phyloP scores from a whole-genome alignment of 2,113 vertebrate species.

The Hyperopisus bebe region DNA sequence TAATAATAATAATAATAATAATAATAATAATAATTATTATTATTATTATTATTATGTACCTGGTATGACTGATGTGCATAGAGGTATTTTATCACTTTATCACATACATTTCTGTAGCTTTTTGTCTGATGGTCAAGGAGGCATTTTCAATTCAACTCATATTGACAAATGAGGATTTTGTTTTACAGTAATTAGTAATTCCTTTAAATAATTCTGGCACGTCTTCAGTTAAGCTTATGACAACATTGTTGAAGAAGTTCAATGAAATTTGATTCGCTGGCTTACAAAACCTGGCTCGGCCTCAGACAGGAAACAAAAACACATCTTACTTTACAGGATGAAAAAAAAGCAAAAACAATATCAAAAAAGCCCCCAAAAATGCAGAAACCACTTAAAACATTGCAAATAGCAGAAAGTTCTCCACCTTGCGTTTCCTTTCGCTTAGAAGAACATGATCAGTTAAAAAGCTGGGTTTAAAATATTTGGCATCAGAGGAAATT shows the following conservation, averaged over 20 bases:
- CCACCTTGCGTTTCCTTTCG: slow-evolving; percentile 27
- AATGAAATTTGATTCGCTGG: neutral
- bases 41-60: neutral
- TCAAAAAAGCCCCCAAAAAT: neutral
- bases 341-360: neutral
- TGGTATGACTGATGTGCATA: neutral
- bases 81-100: neutral
- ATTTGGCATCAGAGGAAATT: slow-evolving; percentile 52
- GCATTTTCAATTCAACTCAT: neutral
- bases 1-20: too few relatives aligned
- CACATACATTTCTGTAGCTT: neutral
- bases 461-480: slow-evolving; percentile 49
- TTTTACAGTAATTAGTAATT: neutral
- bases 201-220: neutral
- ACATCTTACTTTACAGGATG: neutral
- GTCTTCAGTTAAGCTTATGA: neutral
- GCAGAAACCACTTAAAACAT: slow-evolving; percentile 6
- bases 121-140: neutral
- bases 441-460: slow-evolving; percentile 46
- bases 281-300: neutral
- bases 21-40: neutral
- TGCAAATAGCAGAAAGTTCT: slow-evolving; percentile 27
- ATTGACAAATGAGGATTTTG: neutral
- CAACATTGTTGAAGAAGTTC: neutral
- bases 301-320: neutral